Evolutionary conservation across 2,113 vertebrate species (phyloP).

Genomic region (Cariama cristata): DNA sequence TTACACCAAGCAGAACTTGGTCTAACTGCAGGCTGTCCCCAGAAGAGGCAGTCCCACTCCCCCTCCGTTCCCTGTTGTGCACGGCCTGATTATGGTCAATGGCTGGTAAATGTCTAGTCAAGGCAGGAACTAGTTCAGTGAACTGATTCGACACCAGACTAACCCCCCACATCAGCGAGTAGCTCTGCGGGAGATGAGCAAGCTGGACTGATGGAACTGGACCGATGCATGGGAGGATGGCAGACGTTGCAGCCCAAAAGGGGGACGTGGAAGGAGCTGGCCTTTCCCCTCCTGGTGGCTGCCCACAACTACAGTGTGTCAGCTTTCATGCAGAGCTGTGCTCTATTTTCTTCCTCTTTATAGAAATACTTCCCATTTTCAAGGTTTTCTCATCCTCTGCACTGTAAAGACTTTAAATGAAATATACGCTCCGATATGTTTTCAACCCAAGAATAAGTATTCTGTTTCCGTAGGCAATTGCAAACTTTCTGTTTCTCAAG

Average conservation of each 20-base stretch:
- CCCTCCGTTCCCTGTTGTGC: fast-evolving
- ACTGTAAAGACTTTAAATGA: background rate
- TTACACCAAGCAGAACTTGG: background rate
- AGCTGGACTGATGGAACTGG: background rate
- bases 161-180: background rate
- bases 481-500: background rate
- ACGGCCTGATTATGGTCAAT: background rate
- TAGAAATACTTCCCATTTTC: background rate
- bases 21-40: background rate
- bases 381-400: background rate
- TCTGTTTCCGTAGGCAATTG: background rate
- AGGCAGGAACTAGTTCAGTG: background rate
- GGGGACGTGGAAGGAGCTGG: background rate
- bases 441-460: background rate
- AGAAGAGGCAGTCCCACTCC: background rate
- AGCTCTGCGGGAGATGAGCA: background rate
- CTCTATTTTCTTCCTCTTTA: background rate
- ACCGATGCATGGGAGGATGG: background rate
- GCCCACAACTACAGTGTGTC: background rate
- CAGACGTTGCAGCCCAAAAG: background rate
- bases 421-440: fast-evolving
- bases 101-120: background rate
- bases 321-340: background rate
- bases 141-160: background rate
- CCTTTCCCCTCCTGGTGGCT: background rate